Base-by-base conservation (phyloP, 2,888 invertebrate species). In the Parascotia fuliginaria region DNA sequence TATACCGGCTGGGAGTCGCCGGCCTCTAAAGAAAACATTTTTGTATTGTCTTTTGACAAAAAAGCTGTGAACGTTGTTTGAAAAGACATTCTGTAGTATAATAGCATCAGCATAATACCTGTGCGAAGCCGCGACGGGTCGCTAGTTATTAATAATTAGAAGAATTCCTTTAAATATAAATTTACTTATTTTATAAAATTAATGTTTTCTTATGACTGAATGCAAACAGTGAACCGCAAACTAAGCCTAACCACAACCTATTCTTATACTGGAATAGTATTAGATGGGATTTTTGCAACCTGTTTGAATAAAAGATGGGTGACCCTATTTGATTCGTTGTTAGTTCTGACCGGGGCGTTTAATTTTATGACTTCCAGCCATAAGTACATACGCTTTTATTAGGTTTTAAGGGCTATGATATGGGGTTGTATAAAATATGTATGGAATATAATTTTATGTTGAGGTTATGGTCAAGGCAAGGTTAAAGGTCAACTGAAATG, bases 291-390 rank as follows among this genome's bases (percentile, higher is more conserved):
- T 62, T 65, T 65, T 65, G 65, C 51, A 65, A 46, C 57, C 36
- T 51, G 51, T 57, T 56, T 65, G 65, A 65, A 65, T 65, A 65
- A 65, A 62, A 63, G 38, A 65, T 65, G 34, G 2, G 7, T 14
- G 42, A 37, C 46, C 36, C 37, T 51, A 49, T 24, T 55, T 51
- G 32, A 48, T 44, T 55, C 55, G 33, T 61, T 53, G 53, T 62
- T 45, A 41, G 49, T 45, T 47, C 39, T 39, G 51, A 48, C 51
- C 14, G 9, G 33, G 9, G 24, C 14, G 29, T 57, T 51, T 44
- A 48, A 51, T 53, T 55, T 59, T 48, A 46, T 36, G 24, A 13
- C 15, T 3, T 28, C 14, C 28, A 39, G 22, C 31, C 19, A 11
- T 47, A 41, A 6, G 14, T 32, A 29, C 29, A 54, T 12, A 32